phyloP scores from a whole-genome alignment of 1,140 invertebrate genomes.

The Acromyrmex charruanus region DNA sequence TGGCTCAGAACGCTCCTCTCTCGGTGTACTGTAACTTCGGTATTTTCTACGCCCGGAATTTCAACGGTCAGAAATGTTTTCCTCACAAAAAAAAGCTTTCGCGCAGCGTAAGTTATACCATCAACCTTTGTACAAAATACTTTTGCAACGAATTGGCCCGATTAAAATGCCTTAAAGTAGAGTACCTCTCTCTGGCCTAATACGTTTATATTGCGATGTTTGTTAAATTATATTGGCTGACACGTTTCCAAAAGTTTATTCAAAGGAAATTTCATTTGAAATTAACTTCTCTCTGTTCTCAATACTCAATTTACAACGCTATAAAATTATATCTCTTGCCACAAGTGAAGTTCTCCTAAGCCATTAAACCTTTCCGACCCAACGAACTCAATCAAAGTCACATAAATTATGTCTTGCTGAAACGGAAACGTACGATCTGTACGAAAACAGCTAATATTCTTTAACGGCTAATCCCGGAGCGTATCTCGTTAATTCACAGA shows the following conservation, averaged over 20 bases:
- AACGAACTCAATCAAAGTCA: conserved; percentile 48
- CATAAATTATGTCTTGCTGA: conserved; percentile 50
- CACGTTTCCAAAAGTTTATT: neutral
- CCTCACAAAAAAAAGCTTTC: conserved; percentile 27
- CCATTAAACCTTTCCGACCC: conserved; percentile 45
- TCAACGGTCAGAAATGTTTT: conserved; percentile 42
- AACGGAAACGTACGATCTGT: conserved; percentile 30
- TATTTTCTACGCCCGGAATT: conserved; percentile 39
- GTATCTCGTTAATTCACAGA: conserved; percentile 19
- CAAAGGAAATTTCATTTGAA: neutral
- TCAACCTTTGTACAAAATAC: conserved; percentile 5
- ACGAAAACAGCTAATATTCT: conserved; percentile 25
- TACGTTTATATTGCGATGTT: neutral
- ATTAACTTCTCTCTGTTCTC: conserved; percentile 19
- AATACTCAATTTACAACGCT: conserved; percentile 17
- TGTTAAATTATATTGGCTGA: neutral
- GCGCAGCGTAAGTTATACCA: conserved; percentile 36
- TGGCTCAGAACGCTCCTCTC: conserved; percentile 31
- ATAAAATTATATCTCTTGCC: conserved; percentile 34
- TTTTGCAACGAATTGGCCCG: conserved; percentile 4
- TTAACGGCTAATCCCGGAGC: neutral
- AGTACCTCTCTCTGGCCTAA: neutral
- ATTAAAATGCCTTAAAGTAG: conserved; percentile 18
- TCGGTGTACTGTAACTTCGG: conserved; percentile 5
- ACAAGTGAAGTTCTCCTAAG: conserved; percentile 7